These are phyloP conservation scores for Resseliella maxima DNA, from an alignment of 2,888 invertebrate genomes.

Conservation along the genomic window DNA sequence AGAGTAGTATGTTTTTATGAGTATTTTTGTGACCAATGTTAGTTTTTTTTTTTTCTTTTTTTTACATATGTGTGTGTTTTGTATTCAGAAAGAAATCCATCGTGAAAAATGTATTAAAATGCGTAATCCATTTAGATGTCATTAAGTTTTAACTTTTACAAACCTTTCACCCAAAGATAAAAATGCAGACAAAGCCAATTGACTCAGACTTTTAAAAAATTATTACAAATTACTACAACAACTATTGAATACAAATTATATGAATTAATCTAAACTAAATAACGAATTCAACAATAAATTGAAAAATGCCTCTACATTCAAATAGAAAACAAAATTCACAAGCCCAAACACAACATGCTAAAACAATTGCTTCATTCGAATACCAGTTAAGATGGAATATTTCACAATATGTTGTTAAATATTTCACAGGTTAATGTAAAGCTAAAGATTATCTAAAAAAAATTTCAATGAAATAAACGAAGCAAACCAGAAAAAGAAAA, in stretches of 20 bases:
- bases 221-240: neutral
- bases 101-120: no score
- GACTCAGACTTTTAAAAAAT: neutral
- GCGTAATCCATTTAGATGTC: no score
- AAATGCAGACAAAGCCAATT: neutral
- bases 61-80: no score
- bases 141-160: no score
- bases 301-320: neutral
- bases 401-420: no score
- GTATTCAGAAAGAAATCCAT: no score
- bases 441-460: constrained; percentile 2
- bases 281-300: neutral
- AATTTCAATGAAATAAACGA: neutral
- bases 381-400: no score
- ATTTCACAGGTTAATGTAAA: neutral
- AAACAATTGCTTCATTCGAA: neutral
- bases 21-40: no score
- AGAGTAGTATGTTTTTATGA: no score
- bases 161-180: neutral
- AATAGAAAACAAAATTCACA: no score
- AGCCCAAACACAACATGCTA: neutral
- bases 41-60: no score
- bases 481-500: neutral
- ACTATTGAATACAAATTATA: neutral
- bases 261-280: neutral